phyloP scores from a whole-genome alignment of 2,797 vertebrate genomes.

The Ispidina lecontei region DNA sequence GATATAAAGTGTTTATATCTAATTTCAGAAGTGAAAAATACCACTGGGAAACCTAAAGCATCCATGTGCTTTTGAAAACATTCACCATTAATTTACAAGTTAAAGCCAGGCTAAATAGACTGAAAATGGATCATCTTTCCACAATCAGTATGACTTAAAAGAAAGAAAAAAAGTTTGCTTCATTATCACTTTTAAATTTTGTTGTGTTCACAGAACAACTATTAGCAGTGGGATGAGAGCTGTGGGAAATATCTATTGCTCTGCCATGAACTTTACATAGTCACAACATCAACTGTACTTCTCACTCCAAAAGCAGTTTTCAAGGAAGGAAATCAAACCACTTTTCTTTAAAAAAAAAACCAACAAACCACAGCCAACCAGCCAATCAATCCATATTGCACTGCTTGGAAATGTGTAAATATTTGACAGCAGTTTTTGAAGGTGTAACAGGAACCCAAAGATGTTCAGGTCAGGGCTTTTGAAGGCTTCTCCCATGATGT shows the following conservation, averaged over 20 bases:
- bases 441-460: not conserved
- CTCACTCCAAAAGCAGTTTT: not conserved
- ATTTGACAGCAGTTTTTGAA: not conserved
- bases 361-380: not conserved
- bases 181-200: not conserved
- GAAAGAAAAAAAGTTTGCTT: not conserved
- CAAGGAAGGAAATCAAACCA: not conserved
- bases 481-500: not conserved
- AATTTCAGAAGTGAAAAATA: not conserved
- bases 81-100: not conserved
- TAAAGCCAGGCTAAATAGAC: not conserved
- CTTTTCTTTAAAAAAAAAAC: not conserved
- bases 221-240: not conserved
- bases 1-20: not conserved
- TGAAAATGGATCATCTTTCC: not conserved
- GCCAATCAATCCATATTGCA: accelerated
- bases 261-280: not conserved
- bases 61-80: not conserved
- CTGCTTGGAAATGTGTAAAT: not conserved
- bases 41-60: not conserved
- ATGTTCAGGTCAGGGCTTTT: not conserved
- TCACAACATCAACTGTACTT: not conserved
- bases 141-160: not conserved
- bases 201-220: not conserved
- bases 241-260: not conserved